phyloP scores from a whole-genome alignment of 2,888 invertebrate genomes.

The Hoplodrina blanda region DNA sequence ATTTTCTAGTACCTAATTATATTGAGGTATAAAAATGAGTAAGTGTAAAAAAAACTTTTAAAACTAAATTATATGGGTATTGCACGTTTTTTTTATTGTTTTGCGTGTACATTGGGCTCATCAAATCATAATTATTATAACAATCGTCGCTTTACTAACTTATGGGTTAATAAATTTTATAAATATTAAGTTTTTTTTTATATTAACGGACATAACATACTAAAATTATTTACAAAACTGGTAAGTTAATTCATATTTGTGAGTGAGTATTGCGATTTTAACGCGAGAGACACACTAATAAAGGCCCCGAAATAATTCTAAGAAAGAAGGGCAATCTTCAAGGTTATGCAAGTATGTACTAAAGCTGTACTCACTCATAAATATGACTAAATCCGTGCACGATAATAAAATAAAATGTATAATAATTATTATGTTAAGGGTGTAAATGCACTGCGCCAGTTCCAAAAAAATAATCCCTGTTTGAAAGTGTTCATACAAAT shows the following conservation, averaged over 20 bases:
- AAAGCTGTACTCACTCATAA: constrained; percentile 17
- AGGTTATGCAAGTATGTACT: neutral
- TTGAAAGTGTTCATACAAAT: neutral
- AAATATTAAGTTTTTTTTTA: constrained; percentile 10
- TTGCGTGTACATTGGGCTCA: constrained; percentile 45
- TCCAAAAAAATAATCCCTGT: neutral
- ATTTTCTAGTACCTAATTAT: too few species aligned
- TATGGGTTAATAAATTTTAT: constrained; percentile 21
- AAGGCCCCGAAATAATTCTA: neutral
- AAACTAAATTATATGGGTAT: constrained; percentile 7
- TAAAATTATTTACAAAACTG: constrained; percentile 3
- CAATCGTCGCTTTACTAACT: constrained; percentile 54
- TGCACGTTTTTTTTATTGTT: constrained; percentile 37
- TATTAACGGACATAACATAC: neutral
- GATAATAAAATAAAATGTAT: neutral
- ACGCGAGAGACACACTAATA: neutral
- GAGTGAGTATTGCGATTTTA: neutral
- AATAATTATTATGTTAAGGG: neutral
- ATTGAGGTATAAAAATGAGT: neutral
- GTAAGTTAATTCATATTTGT: constrained; percentile 36
- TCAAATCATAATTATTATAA: constrained; percentile 21
- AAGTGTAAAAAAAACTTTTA: neutral
- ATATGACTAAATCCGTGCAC: constrained; percentile 12
- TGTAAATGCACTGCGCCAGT: constrained; percentile 13
- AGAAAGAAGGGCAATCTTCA: too few species aligned